A percentile compares a stretch with the other conserved stretches of the same genome.
phyloP scores from a whole-genome alignment of 2,113 vertebrate genomes.

The Coturnix japonica region DNA sequence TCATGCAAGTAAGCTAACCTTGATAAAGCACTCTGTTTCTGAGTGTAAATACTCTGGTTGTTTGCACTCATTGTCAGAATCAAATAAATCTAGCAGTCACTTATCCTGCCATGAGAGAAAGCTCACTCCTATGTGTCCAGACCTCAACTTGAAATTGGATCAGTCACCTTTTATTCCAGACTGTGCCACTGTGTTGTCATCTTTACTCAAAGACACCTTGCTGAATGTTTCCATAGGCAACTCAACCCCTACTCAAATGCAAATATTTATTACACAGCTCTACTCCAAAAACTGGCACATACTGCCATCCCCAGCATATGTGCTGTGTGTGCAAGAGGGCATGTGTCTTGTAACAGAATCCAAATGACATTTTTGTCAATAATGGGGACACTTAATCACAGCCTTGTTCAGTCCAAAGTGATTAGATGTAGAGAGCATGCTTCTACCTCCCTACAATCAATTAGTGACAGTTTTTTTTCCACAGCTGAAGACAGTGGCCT shows the following conservation, averaged over 20 bases:
- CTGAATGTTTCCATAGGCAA: neutral
- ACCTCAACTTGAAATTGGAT: neutral
- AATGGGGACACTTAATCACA: neutral
- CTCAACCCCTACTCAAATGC: neutral
- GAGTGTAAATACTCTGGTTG: neutral
- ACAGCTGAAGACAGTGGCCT: neutral
- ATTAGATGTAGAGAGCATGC: neutral
- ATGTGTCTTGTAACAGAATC: neutral
- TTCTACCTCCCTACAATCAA: neutral
- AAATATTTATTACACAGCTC: neutral
- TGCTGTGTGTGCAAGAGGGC: neutral
- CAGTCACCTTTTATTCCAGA: neutral
- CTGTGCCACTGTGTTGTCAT: neutral
- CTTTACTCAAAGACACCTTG: neutral
- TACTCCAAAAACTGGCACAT: neutral
- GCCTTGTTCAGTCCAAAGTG: neutral
- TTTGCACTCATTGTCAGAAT: neutral
- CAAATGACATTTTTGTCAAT: neutral
- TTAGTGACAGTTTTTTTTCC: neutral
- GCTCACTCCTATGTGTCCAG: neutral
- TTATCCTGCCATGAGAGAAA: neutral
- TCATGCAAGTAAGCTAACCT: neutral
- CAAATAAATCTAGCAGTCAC: neutral
- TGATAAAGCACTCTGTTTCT: neutral
- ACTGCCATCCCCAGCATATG: neutral